These are phyloP conservation scores for Mycalesis mineus DNA, from an alignment of 2,888 invertebrate species.

Conservation along the genomic window DNA sequence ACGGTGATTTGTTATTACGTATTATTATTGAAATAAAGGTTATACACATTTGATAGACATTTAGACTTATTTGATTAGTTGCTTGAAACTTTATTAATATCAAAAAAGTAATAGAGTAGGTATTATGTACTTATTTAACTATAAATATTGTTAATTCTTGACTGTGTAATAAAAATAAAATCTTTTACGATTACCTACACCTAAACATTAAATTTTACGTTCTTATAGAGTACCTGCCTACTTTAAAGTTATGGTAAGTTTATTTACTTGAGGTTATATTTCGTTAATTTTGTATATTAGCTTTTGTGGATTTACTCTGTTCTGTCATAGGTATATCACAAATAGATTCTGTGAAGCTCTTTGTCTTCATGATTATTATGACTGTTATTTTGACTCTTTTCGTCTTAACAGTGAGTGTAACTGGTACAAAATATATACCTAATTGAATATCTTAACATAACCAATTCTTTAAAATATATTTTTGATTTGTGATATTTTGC, in stretches of 20 bases:
- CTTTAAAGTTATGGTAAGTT: neutral
- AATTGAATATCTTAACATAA: no score
- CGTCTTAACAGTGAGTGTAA: no score
- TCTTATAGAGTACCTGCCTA: neutral
- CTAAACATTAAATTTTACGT: neutral
- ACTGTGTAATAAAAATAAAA: neutral
- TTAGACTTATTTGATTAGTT: neutral
- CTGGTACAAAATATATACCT: no score
- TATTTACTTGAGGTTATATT: neutral
- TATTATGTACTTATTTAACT: neutral
- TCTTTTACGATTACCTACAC: neutral
- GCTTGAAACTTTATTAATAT: neutral
- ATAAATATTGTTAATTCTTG: neutral
- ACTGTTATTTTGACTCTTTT: no score
- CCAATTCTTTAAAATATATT: no score
- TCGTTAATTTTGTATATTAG: neutral
- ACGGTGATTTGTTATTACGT: neutral
- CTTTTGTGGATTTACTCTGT: neutral
- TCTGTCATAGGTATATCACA: neutral
- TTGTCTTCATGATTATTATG: no score
- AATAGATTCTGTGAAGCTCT: neutral
- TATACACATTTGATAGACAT: slow-evolving; percentile 1
- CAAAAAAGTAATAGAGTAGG: neutral
- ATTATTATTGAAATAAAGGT: neutral
- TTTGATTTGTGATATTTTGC: no score